Percentiles rank a stretch among this genome's conserved stretches.
These are phyloP conservation scores for Charanyca ferruginea DNA, from an alignment of 2,888 invertebrate species.

Conservation along the genomic window DNA sequence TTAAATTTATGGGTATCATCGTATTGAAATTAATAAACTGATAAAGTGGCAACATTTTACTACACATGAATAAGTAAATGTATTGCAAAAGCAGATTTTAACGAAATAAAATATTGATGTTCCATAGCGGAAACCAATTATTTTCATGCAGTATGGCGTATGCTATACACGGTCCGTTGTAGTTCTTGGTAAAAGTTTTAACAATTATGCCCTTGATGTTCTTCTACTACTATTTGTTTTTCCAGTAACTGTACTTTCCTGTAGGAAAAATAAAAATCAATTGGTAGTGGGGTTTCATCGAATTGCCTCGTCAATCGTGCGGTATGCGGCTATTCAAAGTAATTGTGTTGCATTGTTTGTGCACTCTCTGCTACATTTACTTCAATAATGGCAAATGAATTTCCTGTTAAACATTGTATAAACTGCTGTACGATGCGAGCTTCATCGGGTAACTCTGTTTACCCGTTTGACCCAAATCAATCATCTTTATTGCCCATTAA, in stretches of 20 bases:
- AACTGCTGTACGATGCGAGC: neutral
- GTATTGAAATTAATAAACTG: neutral
- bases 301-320: conserved; percentile 39
- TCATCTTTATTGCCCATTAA: conserved; percentile 38
- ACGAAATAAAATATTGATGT: conserved; percentile 11
- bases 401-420: conserved; percentile 10
- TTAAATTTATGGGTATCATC: too few relatives aligned
- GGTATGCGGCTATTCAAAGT: conserved; percentile 35
- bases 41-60: neutral
- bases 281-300: conserved; percentile 51
- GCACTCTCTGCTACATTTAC: conserved; percentile 30
- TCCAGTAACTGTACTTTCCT: conserved; percentile 39
- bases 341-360: conserved; percentile 50
- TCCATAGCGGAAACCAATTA: conserved; percentile 30
- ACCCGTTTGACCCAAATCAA: conserved; percentile 21
- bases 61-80: neutral
- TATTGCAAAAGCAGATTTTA: neutral
- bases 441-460: neutral
- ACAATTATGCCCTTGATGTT: conserved; percentile 50
- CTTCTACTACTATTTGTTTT: conserved; percentile 54
- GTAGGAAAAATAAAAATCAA: conserved; percentile 54
- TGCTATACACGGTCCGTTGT: conserved; percentile 11
- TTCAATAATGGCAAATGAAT: conserved; percentile 14
- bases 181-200: conserved; percentile 54
- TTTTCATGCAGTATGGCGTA: conserved; percentile 20